A percentile compares a stretch with the other conserved stretches of the same genome.
Conservation (phyloP, 2,113 vertebrate genomes). For the Jacana jacana region DNA sequence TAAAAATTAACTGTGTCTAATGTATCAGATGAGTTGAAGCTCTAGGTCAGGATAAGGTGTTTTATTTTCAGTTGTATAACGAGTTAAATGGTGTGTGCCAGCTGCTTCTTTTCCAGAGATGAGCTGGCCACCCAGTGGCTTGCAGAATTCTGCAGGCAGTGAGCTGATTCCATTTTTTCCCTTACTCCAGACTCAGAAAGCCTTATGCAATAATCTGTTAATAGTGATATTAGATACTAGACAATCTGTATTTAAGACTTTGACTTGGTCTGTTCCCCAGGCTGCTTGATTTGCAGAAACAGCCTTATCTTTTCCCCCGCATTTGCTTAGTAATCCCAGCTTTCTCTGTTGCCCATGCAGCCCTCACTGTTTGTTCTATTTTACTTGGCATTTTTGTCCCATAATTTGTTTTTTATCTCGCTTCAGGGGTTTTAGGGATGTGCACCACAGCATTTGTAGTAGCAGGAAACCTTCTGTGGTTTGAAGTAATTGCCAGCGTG, state of each 20-base stretch:
- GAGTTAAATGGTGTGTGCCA: not conserved
- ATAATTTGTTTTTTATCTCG: not conserved
- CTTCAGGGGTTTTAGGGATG: not conserved
- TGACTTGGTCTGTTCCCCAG: not conserved
- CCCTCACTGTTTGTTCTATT: not conserved
- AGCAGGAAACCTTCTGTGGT: not conserved
- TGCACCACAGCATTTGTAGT: not conserved
- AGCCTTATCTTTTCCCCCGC: not conserved
- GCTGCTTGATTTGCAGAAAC: not conserved
- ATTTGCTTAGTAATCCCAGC: not conserved
- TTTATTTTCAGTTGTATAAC: not conserved
- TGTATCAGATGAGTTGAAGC: not conserved
- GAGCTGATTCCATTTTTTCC: not conserved
- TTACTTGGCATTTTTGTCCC: not conserved
- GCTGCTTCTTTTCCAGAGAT: not conserved
- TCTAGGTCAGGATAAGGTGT: not conserved
- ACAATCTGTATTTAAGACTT: not conserved
- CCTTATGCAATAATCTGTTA: not conserved
- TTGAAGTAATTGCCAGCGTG: conserved; percentile 21
- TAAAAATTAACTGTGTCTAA: not conserved
- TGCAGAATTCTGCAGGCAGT: not conserved
- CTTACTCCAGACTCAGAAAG: not conserved
- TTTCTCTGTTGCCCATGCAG: not conserved
- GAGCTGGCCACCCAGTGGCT: not conserved
- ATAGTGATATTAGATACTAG: not conserved